These are phyloP conservation scores for Melolontha melolontha DNA, from an alignment of 2,888 invertebrate genomes.

Conservation along the genomic window DNA sequence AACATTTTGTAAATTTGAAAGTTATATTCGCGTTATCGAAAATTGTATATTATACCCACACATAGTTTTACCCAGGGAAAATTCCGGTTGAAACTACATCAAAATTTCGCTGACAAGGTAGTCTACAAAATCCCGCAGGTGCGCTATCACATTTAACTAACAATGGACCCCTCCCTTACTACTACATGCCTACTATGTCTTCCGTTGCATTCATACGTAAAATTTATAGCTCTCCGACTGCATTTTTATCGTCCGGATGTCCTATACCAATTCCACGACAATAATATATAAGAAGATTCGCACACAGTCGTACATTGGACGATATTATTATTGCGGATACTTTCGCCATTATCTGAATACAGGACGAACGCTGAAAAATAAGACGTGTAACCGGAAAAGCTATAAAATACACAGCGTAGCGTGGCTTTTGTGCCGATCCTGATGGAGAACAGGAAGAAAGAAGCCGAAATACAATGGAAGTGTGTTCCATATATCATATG, in stretches of 20 bases:
- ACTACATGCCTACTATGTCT: slow-evolving; percentile 47
- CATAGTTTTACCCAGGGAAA: background rate
- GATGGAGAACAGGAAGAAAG: slow-evolving; percentile 16
- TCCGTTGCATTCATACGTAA: slow-evolving; percentile 53
- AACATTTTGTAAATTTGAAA: no score
- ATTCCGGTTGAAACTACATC: background rate
- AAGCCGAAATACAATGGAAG: slow-evolving; percentile 22
- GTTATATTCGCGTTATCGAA: no score
- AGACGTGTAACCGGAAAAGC: slow-evolving; percentile 36
- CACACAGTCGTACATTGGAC: slow-evolving; percentile 11
- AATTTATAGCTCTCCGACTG: slow-evolving; percentile 56
- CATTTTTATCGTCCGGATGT: slow-evolving; percentile 57
- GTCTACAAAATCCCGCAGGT: slow-evolving; percentile 45
- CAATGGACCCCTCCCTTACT: slow-evolving; percentile 49
- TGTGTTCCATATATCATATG: slow-evolving; percentile 32
- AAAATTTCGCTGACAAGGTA: slow-evolving; percentile 4
- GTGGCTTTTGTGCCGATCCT: slow-evolving; percentile 32
- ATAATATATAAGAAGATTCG: slow-evolving; percentile 42
- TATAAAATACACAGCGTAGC: slow-evolving; percentile 19
- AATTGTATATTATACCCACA: no score
- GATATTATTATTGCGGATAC: slow-evolving; percentile 30
- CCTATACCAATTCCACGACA: slow-evolving; percentile 51
- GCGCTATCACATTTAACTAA: slow-evolving; percentile 44
- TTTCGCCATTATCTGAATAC: slow-evolving; percentile 26
- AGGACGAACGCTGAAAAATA: slow-evolving; percentile 22